A percentile compares a stretch with the other conserved stretches of the same genome.
Evolutionary conservation across 1,140 invertebrate genomes (phyloP).

Genomic region (Diachasmimorpha longicaudata): DNA sequence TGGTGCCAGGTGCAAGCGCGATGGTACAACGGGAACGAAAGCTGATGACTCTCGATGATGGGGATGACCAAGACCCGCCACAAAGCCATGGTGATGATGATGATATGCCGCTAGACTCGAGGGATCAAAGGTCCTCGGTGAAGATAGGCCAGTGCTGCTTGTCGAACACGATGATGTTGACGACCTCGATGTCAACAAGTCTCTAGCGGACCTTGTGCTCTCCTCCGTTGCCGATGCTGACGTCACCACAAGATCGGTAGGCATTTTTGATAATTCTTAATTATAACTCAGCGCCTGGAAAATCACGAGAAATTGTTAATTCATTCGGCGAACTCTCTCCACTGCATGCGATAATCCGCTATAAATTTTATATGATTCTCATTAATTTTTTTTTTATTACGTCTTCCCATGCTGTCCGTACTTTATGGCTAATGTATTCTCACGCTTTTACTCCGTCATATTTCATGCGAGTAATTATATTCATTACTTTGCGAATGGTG

Average conservation of each 20-base stretch:
- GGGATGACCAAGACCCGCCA: slow-evolving; percentile 57
- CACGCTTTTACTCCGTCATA: neutral
- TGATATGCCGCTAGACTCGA: slow-evolving; percentile 65
- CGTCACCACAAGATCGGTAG: slow-evolving; percentile 58
- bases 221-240: slow-evolving; percentile 51
- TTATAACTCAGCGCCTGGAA: neutral
- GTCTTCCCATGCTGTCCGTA: neutral
- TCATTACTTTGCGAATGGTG: no score
- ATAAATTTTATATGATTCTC: neutral
- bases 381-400: neutral
- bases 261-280: slow-evolving; percentile 48
- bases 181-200: slow-evolving; percentile 33
- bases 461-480: neutral
- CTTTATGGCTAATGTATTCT: neutral
- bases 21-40: slow-evolving; percentile 83
- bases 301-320: neutral
- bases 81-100: slow-evolving; percentile 67
- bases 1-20: slow-evolving; percentile 71
- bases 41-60: slow-evolving; percentile 79
- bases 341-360: neutral
- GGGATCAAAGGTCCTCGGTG: slow-evolving; percentile 62
- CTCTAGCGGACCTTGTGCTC: slow-evolving; percentile 33
- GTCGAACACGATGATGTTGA: slow-evolving; percentile 51
- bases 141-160: slow-evolving; percentile 63
- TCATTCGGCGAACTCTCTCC: neutral